Evolutionary conservation across 2,888 invertebrate species (phyloP), one percentile per base, ranked within the genome.

Genomic region (Oscheius sp.): DNA sequence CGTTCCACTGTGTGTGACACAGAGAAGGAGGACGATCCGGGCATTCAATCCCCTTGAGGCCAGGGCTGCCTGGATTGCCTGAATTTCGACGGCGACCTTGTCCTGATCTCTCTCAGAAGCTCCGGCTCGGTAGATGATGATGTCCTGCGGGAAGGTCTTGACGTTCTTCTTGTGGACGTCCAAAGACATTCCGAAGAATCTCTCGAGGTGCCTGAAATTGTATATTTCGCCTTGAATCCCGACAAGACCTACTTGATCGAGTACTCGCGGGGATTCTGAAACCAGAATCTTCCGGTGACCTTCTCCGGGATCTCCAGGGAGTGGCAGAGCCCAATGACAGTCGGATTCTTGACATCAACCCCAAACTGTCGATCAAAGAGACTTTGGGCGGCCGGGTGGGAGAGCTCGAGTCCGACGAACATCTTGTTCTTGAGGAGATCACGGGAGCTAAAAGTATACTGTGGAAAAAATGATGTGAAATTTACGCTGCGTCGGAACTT

Each of bases 381-480:
- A 37, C 71, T 71, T n/a, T 77, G 78, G 1, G 79, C 65, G 4
- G 73, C 75, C 29, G 77, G 76, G 32, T 80, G 82, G 0, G 82
- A 77, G 3, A 82, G 59, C 33, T 79, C 80, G 51, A 82, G 74
- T 11, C 79, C 82, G 29, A 82, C 70, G 55, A 79, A 79, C 73
- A 78, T 74, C 1, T 60, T 60, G 13, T 74, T 50, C 3, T 72
- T 70, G 59, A 79, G 53, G 42, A 29, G 9, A 9, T 53, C 42
- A 32, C 50, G 29, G 13, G 7, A 10, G 10, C 51, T 65, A 32
- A 21, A 42, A 42, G 5, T 33, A 2, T 2, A 35, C 11, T n/a
- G 5, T 13, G n/a, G 2, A 13, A 9, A 37, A 10, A 37, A 13
- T 35, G 7, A 33, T 13, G 10, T 2, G 3, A 62, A 7, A 42